Evolutionary conservation across 2,113 vertebrate genomes (phyloP).

Genomic region (Myodes glareolus): DNA sequence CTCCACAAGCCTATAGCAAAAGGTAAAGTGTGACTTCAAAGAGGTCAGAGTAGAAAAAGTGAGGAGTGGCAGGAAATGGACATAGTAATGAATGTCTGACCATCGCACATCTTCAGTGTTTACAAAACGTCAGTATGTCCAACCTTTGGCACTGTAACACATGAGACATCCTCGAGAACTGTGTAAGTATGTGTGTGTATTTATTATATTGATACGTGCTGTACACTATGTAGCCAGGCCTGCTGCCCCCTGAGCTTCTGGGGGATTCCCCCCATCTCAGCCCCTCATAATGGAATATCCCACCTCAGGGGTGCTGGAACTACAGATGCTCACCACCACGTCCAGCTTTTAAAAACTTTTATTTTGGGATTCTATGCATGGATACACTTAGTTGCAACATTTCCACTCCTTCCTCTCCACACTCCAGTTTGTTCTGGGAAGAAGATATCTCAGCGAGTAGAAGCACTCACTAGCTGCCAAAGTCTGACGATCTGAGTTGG

Average conservation of each 20-base stretch:
- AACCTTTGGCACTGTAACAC: background rate
- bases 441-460: background rate
- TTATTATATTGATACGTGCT: no score
- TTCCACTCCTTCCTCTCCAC: background rate
- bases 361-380: no score
- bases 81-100: background rate
- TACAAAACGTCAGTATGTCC: no score
- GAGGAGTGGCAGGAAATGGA: accelerated
- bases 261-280: background rate
- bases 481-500: background rate
- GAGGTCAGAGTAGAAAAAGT: background rate
- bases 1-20: background rate
- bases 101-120: background rate
- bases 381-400: background rate
- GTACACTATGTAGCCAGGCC: no score
- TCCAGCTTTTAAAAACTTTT: background rate
- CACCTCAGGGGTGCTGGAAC: background rate
- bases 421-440: no score
- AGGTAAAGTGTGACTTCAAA: background rate
- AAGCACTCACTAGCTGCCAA: background rate
- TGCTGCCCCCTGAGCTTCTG: background rate
- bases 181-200: background rate
- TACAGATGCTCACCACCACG: background rate
- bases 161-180: background rate
- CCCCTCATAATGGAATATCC: background rate